Base-by-base conservation (phyloP, 2,113 vertebrate species). In the Erythrolamprus reginae region DNA sequence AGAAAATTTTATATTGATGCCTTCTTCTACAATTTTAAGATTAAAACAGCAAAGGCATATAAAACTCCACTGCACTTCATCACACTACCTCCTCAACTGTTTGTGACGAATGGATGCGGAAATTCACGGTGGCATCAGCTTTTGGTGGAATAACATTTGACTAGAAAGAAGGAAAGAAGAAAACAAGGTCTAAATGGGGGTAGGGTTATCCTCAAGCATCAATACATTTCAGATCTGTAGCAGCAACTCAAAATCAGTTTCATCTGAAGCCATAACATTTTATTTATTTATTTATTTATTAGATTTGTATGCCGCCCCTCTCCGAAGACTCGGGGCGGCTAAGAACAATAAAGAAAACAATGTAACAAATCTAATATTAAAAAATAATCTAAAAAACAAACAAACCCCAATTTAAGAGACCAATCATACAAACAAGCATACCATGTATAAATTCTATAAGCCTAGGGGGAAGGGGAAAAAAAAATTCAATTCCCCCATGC, bases 21-120 rank as follows among this genome's bases (percentile, higher is more conserved):
- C 15, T 47, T 47, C 77, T 0, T 38, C 51, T 51, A 24, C 87
- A 61, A 23, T 33, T 10, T 45, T 28, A 91, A 45, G 48, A 50
- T 33, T 47, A 91, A 53, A 23, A 12, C 23, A 42, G 51, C 10
- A 77, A 58, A 24, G 3, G 42, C 17, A 86, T 13, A 42, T 82
- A 52, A 85, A 47, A 55, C 23, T 33, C 13, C 38, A 38, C 15
- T 90, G 28, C n/a, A 28, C 9, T n/a, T 0, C 42, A 53, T 45
- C 90, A 90, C 33, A 55, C 0, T 95, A 99, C 99, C 99, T 99
- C 98, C 19, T 96, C 87, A 21, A 98, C 95, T 0, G 97, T 97
- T 93, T 99, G 98, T 0, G 97, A 95, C 1, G 98, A 97, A 95
- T 99, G 98, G 95, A 99, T 98, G 77, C 98, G 97, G 88, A 99